Conservation (phyloP, 2,888 invertebrate species). For the Spisula subtruncata region DNA sequence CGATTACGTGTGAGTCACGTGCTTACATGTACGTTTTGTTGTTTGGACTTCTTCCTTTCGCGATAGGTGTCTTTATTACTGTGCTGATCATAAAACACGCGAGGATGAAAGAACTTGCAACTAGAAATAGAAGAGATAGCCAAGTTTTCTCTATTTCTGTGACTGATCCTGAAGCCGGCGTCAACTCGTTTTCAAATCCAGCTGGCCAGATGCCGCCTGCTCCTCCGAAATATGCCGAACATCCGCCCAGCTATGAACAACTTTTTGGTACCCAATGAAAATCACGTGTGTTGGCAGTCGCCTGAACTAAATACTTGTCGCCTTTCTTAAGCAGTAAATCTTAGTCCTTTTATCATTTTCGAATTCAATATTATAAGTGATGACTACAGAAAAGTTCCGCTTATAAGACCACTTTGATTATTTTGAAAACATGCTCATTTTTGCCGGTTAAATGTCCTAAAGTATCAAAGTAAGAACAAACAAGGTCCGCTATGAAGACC, state of each 20-base stretch:
- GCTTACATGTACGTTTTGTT: not conserved
- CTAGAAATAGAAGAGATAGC: not conserved
- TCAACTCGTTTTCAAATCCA: not conserved
- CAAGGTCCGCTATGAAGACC: too few relatives aligned
- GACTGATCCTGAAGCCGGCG: not conserved
- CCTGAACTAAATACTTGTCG: too few relatives aligned
- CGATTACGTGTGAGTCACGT: not conserved
- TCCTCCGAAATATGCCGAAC: slow-evolving; percentile 1
- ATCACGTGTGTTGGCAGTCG: not conserved
- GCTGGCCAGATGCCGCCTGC: not conserved
- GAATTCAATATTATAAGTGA: too few relatives aligned
- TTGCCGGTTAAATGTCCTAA: too few relatives aligned
- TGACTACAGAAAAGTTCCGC: too few relatives aligned
- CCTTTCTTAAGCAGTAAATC: too few relatives aligned
- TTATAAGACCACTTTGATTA: too few relatives aligned
- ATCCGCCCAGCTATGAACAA: not conserved
- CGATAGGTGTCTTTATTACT: not conserved
- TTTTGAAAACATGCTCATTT: too few relatives aligned
- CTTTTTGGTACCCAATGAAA: not conserved
- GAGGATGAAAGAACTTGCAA: not conserved
- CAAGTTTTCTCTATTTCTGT: slow-evolving; percentile 16
- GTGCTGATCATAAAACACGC: not conserved
- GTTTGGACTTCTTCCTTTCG: not conserved
- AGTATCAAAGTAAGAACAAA: too few relatives aligned
- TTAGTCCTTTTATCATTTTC: too few relatives aligned